Conservation (phyloP, 53 echinoderm and acorn worm genomes). For the Echinarachnius parma region DNA sequence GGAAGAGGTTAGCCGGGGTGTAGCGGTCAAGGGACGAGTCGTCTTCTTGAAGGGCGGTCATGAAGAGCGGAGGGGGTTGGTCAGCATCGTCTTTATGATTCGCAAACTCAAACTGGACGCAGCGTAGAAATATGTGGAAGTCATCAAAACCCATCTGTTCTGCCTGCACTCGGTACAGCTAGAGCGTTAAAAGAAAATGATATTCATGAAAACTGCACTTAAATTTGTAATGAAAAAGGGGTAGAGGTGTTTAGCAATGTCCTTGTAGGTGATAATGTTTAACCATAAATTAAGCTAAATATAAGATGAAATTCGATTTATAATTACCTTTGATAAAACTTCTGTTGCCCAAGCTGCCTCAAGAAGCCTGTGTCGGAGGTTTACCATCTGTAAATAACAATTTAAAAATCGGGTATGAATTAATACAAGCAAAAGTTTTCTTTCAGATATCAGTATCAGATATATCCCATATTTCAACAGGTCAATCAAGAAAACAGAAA, state of each 20-base stretch:
- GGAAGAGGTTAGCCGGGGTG: conserved; percentile 63
- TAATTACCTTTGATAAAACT: conserved; percentile 79
- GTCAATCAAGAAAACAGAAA: no score
- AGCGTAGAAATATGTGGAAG: conserved; percentile 86
- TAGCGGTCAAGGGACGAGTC: conserved; percentile 92
- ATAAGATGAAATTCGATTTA: no score
- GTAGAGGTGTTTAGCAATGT: no score
- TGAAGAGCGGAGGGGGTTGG: conserved; percentile 96
- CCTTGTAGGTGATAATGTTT: no score
- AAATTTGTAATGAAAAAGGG: neutral
- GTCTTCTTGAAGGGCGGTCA: conserved; percentile 94
- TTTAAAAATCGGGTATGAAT: no score
- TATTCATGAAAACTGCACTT: neutral
- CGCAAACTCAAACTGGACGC: conserved; percentile 99
- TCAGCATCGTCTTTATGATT: conserved; percentile 87
- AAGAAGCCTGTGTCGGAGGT: conserved; percentile 72
- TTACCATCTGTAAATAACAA: conserved; percentile 60
- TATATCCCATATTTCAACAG: no score
- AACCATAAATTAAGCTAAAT: no score
- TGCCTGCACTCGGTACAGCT: conserved; percentile 91
- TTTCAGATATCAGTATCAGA: no score
- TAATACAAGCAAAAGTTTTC: no score
- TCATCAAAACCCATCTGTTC: conserved; percentile 95
- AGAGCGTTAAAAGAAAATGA: no score
- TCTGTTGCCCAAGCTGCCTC: conserved; percentile 88